Base-by-base conservation (phyloP, 2,113 vertebrate species). In the Phyllopteryx taeniolatus region DNA sequence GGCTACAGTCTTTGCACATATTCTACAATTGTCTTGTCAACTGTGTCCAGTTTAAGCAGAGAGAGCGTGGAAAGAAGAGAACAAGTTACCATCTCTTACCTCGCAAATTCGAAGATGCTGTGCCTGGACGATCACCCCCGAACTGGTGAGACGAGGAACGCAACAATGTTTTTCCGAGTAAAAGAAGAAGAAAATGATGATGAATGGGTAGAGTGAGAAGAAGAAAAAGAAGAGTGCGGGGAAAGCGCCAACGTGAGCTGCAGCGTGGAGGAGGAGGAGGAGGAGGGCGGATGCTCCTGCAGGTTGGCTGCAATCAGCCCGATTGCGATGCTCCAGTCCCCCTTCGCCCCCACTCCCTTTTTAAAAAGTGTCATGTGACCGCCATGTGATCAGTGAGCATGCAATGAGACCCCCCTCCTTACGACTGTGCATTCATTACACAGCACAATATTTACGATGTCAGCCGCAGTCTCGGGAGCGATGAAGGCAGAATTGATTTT, bases 281-380 rank as follows among this genome's bases (percentile, higher is more conserved):
- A 35, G 72, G 12, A 9, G 66, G 9, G 10, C 14, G 39, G 39
- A 46, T 15, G 69, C 27, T 70, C 63, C 19, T 57, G 39, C 72
- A 13, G 75, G 59, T 60, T 60, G 71, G 66, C 74, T 0, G 66
- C 51, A 2, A 11, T 47, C 78, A 22, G 62, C 33, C 67, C 56
- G 72, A 61, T 70, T 81, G 82, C 83, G 79, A 82, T 6, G 79
- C 73, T 76, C 80, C 39, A 71, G 22, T 71, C 74, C 47, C 71
- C 77, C 46, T 22, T 79, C 79, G 63, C 69, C 65, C 61, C 19
- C 63, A 65, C 15, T 78, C 71, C 78, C 75, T 80, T 79, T 84
- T 80, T 81, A 85, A 82, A 71, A 68, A 73, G 27, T 31, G 86
- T 87, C 87, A 89, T 5, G 87, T 90, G 87, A 85, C n/a, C 13